These are phyloP conservation scores for Tympanuchus pallidicinctus DNA, from an alignment of 2,113 vertebrate species.

Conservation along the genomic window DNA sequence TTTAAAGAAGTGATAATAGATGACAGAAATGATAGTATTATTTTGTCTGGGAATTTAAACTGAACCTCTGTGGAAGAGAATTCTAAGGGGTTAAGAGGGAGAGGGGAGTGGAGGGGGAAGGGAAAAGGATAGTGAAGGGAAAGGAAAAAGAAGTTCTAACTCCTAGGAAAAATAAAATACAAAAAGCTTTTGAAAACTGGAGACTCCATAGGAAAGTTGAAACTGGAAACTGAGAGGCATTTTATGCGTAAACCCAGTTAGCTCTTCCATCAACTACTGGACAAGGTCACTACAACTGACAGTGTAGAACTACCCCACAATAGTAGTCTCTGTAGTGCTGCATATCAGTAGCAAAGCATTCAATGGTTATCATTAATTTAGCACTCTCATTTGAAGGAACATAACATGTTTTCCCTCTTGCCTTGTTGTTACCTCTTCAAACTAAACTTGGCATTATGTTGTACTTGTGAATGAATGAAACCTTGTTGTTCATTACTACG, in stretches of 20 bases:
- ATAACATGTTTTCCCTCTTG: conserved; percentile 84
- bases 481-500: conserved; percentile 91
- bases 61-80: background rate
- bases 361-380: conserved; percentile 88
- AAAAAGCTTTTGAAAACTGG: conserved; percentile 21
- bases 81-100: background rate
- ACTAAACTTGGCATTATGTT: conserved; percentile 92
- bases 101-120: background rate
- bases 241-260: background rate
- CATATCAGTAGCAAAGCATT: conserved; percentile 77
- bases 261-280: background rate
- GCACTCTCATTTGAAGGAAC: conserved; percentile 82
- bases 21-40: conserved; percentile 17
- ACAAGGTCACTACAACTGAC: background rate
- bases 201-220: conserved; percentile 14
- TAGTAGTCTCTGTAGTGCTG: conserved; percentile 43
- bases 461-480: conserved; percentile 92
- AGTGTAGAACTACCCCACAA: conserved; percentile 1
- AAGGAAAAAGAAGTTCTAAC: background rate
- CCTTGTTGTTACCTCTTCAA: conserved; percentile 86
- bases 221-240: conserved; percentile 13
- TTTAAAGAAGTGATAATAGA: conserved; percentile 56
- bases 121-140: background rate
- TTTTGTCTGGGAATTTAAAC: conserved; percentile 61
- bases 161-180: background rate